Evolutionary conservation across 2,888 invertebrate species (phyloP), one percentile per base, ranked within the genome.

Genomic region (Brachynemurus nebulosus): DNA sequence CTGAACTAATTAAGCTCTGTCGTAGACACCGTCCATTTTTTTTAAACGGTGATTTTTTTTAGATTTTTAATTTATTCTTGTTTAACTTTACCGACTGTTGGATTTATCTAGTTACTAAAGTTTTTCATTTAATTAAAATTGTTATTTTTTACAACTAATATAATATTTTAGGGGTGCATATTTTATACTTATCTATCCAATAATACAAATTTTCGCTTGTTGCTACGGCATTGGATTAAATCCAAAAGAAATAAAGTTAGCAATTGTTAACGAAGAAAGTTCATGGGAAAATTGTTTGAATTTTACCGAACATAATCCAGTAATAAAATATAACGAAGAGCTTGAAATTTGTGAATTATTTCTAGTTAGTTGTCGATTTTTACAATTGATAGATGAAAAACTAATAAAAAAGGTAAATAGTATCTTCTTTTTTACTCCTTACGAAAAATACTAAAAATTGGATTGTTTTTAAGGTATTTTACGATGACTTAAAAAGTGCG

Each of bases 101-200:
- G 82, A 49, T 78, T 82, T 40, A 33, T 14, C n/a, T 33, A n/a
- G 33, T 33, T 14, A 33, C 12, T 8, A n/a, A n/a, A 25, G 8
- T 11, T 25, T 8, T 8, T 8, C 11, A 25, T 25, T 8, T 25
- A 11, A 25, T 25, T 8, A 25, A 25, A 25, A 11, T 8, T n/a
- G 27, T 25, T 25, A 25, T 25, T 25, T 25, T 8, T 25, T 25
- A 25, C 64, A 45, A 19, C 16, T 16, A 16, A 27, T 41, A 44
- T 53, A 45, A 50, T 48, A 48, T 67, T 68, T 12, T 65, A 89
- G 88, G 6, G 84, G 88, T 30, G 66, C 91, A 20, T 63, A 82
- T 49, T 92, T 92, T 62, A 78, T 88, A 49, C 65, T 90, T 47
- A 54, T 86, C 45, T 81, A 92, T 57, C 92, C 92, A 11, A 66